Base-by-base conservation (phyloP, 2,797 vertebrate genomes). In the Tapera naevia region DNA sequence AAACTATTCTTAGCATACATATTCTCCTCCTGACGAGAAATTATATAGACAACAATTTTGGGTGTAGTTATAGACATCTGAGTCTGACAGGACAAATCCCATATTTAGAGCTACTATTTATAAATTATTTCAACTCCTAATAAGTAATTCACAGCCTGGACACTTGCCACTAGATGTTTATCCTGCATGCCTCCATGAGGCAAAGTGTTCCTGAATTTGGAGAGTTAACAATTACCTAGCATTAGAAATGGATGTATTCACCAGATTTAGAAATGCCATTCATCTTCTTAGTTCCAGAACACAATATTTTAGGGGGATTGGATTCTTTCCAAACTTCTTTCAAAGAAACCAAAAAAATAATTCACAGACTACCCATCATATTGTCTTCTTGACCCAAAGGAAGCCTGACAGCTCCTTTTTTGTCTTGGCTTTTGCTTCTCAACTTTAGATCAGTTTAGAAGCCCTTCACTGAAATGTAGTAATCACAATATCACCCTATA, bases 201-300 rank as follows among this genome's bases (percentile, higher is more conserved):
- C 4, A 54, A 64, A 58, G 28, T 7, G 0, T 48, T 39, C 21
- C 39, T 85, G 23, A 35, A n/a, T 76, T 32, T 62, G n/a, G 10
- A 58, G 22, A 58, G 30, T 51, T 66, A 86, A 32, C 5, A 58
- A 11, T 2, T 72, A 17, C 6, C 3, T 73, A 8, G 21, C 13
- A 15, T 39, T 23, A 74, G 62, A 69, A 84, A 43, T 13, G n/a
- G 41, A 69, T 72, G 28, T 65, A 66, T 72, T 79, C 39, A 62
- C 17, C 33, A 41, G 7, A 32, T 39, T 5, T 13, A 60, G 30
- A 15, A 0, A 0, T 14, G 15, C 4, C 8, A 51, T 23, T 83
- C 57, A 41, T 67, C 25, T 89, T 41, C 45, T 25, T 53, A 78
- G 46, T 23, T 80, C 41, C 72, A 88, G 72, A 86, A 41, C 3